Conservation (phyloP, 2,888 invertebrate genomes). For the Diarsia mendica region DNA sequence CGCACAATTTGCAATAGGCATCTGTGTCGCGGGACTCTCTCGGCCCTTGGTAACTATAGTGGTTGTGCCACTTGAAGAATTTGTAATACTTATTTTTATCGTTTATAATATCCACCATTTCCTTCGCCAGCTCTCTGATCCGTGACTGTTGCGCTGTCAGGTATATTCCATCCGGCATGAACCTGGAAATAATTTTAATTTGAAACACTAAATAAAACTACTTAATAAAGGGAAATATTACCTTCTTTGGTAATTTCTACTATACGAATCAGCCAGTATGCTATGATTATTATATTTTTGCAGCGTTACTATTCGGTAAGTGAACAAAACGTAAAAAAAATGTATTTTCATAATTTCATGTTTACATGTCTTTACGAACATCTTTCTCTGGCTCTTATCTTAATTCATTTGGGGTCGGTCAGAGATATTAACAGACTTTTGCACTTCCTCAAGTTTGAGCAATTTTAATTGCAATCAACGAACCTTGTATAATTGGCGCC, state of each 20-base stretch:
- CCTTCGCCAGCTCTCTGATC: conserved; percentile 49
- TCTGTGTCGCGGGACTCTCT: conserved; percentile 60
- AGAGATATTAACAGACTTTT: neutral
- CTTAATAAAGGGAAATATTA: neutral
- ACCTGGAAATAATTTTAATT: conserved; percentile 54
- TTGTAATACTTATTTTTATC: conserved; percentile 65
- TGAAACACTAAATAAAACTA: neutral
- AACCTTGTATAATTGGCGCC: conserved; percentile 83
- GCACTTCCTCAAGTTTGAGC: neutral
- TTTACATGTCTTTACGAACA: too few species aligned
- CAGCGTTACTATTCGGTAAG: too few species aligned
- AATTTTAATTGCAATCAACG: neutral
- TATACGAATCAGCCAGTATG: too few species aligned
- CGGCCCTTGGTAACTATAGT: conserved; percentile 69
- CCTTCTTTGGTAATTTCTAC: too few species aligned
- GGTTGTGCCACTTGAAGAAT: conserved; percentile 74
- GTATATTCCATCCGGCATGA: conserved; percentile 71
- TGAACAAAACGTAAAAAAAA: too few species aligned
- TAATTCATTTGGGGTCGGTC: too few species aligned
- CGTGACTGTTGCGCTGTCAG: conserved; percentile 54
- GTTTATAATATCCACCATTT: conserved; percentile 68
- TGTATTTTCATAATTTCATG: too few species aligned
- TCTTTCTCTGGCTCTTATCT: too few species aligned
- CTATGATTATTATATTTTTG: too few species aligned
- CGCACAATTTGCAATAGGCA: conserved; percentile 65